Evolutionary conservation across 2,888 invertebrate genomes (phyloP), one percentile per base, ranked within the genome.

Genomic region (Melinaea menophilus): DNA sequence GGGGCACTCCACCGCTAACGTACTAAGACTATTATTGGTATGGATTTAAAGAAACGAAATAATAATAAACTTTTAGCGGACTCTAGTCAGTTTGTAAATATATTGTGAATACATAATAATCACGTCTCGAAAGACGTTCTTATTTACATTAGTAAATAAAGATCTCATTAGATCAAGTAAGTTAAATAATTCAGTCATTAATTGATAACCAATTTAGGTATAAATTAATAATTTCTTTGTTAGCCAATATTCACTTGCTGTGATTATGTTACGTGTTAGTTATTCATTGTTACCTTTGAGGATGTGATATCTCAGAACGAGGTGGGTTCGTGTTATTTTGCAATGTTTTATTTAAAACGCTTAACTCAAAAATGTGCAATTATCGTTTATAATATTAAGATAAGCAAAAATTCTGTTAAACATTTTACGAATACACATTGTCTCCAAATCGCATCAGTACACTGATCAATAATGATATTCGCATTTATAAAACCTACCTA

Each of bases 61-160:
- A 81, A 78, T 79, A 76, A 79, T 73, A 72, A 82, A 83, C 79
- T 87, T 85, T 81, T 84, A 86, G 83, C 84, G 85, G 84, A 82
- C 82, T 84, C 89, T 90, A 90, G 90, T 90, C 90, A 89, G 83
- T 86, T 85, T 89, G 89, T 89, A 90, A 84, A 89, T 89, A 90
- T 82, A 85, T 81, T 90, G 90, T 90, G 90, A 90, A 90, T 90
- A 90, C 76, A 82, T 88, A 88, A 85, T 85, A 81, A 84, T 81
- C 83, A 77, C 87, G 88, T 86, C 88, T 76, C 51, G 78, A 81
- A 73, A 71, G 87, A 79, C 88, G 87, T 79, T 83, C 85, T 86
- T 85, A 87, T 86, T 87, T 86, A 82, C 84, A 85, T 79, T 88
- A 89, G 88, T 73, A 74, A 86, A 85, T 88, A 88, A 84, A 79